phyloP scores from a whole-genome alignment of 2,888 invertebrate species.

The Lasioglossum morio region DNA sequence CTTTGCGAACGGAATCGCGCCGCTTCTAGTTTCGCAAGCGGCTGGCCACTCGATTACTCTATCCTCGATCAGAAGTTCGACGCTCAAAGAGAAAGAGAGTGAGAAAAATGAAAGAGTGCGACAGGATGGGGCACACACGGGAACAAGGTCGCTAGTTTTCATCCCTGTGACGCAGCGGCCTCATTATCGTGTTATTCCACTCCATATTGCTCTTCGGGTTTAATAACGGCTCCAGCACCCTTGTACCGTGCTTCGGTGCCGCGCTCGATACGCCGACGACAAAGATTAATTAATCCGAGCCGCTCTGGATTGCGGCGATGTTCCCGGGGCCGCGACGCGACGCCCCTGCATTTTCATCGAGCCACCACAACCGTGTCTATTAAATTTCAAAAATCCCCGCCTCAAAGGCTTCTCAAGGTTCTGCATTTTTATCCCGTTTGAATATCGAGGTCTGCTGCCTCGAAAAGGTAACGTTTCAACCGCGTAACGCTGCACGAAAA shows the following conservation, averaged over 20 bases:
- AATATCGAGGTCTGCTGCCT: neutral
- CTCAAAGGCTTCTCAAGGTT: neutral
- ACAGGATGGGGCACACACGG: neutral
- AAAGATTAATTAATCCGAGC: constrained; percentile 66
- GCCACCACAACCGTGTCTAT: neutral
- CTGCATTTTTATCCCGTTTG: neutral
- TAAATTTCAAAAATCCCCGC: neutral
- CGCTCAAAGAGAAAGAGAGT: neutral
- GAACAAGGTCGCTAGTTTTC: constrained; percentile 52
- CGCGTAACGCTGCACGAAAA: neutral
- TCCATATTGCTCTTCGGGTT: constrained; percentile 54
- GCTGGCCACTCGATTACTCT: constrained; percentile 50
- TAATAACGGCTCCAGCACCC: constrained; percentile 64
- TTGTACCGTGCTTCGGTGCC: constrained; percentile 45
- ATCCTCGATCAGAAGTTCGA: constrained; percentile 31
- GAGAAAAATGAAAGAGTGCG: neutral
- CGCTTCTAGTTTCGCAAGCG: constrained; percentile 43
- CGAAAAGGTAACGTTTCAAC: neutral
- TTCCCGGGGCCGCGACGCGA: neutral
- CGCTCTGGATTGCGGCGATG: constrained; percentile 19
- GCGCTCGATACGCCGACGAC: constrained; percentile 43
- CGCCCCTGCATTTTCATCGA: neutral
- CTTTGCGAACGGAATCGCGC: constrained; percentile 26
- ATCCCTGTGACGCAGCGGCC: constrained; percentile 37
- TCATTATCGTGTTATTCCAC: constrained; percentile 64